Evolutionary conservation across 2,113 vertebrate species (phyloP).

Genomic region (Ciconia stormi): DNA sequence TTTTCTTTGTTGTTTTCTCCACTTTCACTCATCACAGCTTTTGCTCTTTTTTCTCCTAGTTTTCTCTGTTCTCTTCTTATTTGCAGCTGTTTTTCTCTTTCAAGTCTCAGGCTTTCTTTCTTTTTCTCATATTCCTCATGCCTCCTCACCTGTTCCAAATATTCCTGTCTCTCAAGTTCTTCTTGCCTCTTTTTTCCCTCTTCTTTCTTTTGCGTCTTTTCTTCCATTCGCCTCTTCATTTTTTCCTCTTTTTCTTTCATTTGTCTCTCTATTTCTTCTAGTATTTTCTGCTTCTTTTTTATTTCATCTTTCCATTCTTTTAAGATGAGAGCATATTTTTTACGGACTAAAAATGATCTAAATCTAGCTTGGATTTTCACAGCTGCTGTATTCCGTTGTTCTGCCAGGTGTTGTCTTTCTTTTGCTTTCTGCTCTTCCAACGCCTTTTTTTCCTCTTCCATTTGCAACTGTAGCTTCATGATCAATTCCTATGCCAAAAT

Average conservation of each 20-base stretch:
- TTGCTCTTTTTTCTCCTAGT: neutral
- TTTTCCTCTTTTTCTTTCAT: conserved; percentile 65
- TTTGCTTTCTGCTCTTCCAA: conserved; percentile 77
- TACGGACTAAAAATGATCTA: conserved; percentile 66
- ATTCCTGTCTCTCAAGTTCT: conserved; percentile 38
- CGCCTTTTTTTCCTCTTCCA: conserved; percentile 78
- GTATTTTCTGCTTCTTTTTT: conserved; percentile 59
- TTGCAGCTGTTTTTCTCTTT: conserved; percentile 46
- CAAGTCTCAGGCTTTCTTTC: conserved; percentile 60
- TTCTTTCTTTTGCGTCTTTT: conserved; percentile 52
- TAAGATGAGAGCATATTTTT: conserved; percentile 68
- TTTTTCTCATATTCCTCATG: conserved; percentile 71
- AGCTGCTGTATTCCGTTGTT: conserved; percentile 70
- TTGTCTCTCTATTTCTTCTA: conserved; percentile 47
- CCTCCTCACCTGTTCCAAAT: conserved; percentile 50
- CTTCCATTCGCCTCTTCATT: conserved; percentile 45
- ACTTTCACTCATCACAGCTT: neutral
- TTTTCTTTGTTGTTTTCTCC: neutral
- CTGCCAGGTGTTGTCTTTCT: conserved; percentile 50
- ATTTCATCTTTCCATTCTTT: conserved; percentile 63
- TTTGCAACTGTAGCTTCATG: conserved; percentile 74
- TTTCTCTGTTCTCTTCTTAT: conserved; percentile 7
- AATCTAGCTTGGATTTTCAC: conserved; percentile 80
- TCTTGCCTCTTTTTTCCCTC: conserved; percentile 37
- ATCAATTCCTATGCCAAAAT: conserved; percentile 79